A percentile compares a stretch with the other conserved stretches of the same genome.
These are phyloP conservation scores for Pseudochaenichthys georgianus DNA, from an alignment of 2,797 vertebrate species.

Conservation along the genomic window DNA sequence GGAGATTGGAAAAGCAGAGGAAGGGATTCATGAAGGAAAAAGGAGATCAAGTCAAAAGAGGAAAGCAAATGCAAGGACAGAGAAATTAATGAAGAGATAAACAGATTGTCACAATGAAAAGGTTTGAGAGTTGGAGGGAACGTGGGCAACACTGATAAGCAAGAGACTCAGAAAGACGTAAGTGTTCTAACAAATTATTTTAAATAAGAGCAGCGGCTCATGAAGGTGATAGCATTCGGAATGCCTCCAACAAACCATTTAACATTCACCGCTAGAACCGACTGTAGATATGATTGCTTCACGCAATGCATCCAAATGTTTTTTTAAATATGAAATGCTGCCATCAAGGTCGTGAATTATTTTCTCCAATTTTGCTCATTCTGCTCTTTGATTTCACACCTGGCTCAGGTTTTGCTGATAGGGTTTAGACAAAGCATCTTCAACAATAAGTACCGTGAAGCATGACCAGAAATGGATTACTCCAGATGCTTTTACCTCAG, in stretches of 20 bases:
- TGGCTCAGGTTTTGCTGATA: constrained; percentile 38
- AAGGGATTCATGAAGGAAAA: constrained; percentile 4
- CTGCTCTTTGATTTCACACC: constrained; percentile 51
- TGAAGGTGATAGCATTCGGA: constrained; percentile 66
- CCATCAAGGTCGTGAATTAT: constrained; percentile 42
- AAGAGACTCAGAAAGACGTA: constrained; percentile 37
- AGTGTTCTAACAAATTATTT: constrained; percentile 54
- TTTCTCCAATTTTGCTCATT: constrained; percentile 40
- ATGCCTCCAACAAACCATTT: constrained; percentile 64
- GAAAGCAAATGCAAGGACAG: neutral
- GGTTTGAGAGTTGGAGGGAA: constrained; percentile 24
- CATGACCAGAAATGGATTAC: constrained; percentile 8
- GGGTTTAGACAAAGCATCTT: constrained; percentile 29
- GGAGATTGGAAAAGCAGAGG: constrained; percentile 3
- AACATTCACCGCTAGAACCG: constrained; percentile 57
- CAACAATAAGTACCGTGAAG: constrained; percentile 9
- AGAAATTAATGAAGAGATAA: constrained; percentile 22
- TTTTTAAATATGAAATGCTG: constrained; percentile 44
- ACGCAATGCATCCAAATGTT: constrained; percentile 67
- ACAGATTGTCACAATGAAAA: constrained; percentile 38
- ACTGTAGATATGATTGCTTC: constrained; percentile 60
- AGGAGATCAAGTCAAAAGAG: constrained; percentile 2
- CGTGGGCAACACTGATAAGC: constrained; percentile 54
- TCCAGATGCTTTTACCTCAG: neutral
- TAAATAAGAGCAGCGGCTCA: constrained; percentile 57